A percentile compares a stretch with the other conserved stretches of the same genome.
Conservation (phyloP, 2,888 invertebrate species). For the Actias luna region DNA sequence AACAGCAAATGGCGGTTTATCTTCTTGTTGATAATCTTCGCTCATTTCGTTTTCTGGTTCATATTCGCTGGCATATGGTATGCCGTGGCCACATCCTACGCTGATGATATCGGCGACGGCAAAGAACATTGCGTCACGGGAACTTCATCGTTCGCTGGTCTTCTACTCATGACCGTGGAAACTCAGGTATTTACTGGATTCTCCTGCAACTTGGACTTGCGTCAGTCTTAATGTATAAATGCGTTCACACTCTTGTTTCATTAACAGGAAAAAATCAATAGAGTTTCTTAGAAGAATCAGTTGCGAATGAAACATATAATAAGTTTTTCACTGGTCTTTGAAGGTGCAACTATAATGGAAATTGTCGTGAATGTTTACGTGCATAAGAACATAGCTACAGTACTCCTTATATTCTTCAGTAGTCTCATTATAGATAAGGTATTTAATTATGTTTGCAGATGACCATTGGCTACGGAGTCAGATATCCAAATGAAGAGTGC, state of each 20-base stretch:
- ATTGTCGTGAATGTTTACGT: not conserved
- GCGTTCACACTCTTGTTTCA: too few species aligned
- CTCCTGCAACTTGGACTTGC: not conserved
- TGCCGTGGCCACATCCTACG: conserved; percentile 85
- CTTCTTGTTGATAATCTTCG: conserved; percentile 82
- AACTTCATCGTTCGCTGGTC: conserved; percentile 83
- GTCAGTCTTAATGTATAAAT: not conserved
- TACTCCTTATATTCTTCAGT: not conserved
- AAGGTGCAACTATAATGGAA: too few species aligned
- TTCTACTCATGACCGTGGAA: conserved; percentile 92
- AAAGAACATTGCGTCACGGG: conserved; percentile 83
- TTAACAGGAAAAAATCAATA: not conserved
- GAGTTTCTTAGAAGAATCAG: not conserved
- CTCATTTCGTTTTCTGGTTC: conserved; percentile 89
- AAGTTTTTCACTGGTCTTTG: too few species aligned
- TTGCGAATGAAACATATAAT: not conserved
- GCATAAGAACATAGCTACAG: not conserved
- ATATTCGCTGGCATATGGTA: conserved; percentile 91
- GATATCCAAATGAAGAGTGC: conserved; percentile 91
- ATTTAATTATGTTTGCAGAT: conserved; percentile 60
- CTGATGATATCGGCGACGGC: conserved; percentile 88
- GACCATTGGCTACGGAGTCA: conserved; percentile 91
- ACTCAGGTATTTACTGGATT: conserved; percentile 83
- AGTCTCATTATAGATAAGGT: not conserved
- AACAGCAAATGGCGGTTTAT: conserved; percentile 89